Evolutionary conservation across 2,113 vertebrate genomes (phyloP).

Genomic region (Oenanthe oenanthe): DNA sequence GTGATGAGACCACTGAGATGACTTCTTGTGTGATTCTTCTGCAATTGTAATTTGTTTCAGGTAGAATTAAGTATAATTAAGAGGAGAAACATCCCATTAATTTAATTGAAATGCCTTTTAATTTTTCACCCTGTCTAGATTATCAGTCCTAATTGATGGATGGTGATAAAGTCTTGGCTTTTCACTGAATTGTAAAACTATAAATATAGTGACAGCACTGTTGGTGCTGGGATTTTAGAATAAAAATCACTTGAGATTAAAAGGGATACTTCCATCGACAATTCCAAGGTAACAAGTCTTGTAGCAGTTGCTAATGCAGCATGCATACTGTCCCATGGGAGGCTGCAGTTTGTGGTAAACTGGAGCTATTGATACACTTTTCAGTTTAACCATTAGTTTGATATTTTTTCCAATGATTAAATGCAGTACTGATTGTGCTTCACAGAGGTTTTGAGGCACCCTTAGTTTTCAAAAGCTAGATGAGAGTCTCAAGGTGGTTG

Average conservation of each 20-base stretch:
- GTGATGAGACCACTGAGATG: neutral
- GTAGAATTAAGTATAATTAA: neutral
- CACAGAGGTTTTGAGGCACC: neutral
- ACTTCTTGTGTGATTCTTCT: neutral
- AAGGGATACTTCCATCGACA: neutral
- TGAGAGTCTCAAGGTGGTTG: neutral
- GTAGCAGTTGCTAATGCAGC: neutral
- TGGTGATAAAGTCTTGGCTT: neutral
- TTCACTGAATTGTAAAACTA: neutral
- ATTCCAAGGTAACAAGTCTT: neutral
- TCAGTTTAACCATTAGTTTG: neutral
- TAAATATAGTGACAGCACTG: neutral
- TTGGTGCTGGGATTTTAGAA: neutral
- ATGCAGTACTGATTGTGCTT: neutral
- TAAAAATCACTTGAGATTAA: neutral
- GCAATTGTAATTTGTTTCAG: neutral
- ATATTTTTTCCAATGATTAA: neutral
- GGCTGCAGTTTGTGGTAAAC: neutral
- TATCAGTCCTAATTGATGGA: neutral
- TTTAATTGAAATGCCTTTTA: neutral
- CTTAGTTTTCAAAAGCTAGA: neutral
- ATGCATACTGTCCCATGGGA: neutral
- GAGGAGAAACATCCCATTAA: neutral
- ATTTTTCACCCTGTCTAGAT: neutral
- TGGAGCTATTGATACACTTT: neutral